These are phyloP conservation scores for Holacanthus passer DNA, from an alignment of 2,113 vertebrate species.

Conservation along the genomic window DNA sequence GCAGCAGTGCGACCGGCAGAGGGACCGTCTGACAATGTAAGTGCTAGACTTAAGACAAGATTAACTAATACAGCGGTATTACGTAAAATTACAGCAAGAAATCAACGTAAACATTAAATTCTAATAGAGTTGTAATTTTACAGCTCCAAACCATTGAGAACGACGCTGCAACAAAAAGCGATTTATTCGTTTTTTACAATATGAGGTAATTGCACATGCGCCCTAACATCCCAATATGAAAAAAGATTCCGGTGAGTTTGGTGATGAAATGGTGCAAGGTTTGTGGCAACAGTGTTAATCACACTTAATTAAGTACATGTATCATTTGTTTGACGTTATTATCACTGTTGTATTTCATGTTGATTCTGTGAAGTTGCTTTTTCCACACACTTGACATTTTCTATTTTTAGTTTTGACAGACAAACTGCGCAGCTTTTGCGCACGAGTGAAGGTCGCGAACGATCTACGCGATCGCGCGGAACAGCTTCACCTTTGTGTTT, in stretches of 20 bases:
- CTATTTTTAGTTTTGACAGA: background rate
- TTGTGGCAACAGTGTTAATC: background rate
- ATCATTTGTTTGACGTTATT: rapidly evolving
- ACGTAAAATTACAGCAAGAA: rapidly evolving
- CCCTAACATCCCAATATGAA: constrained; percentile 13
- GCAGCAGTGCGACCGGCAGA: rapidly evolving
- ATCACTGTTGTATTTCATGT: rapidly evolving
- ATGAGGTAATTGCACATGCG: background rate
- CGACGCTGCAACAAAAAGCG: rapidly evolving
- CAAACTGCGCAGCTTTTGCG: constrained; percentile 49
- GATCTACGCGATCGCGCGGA: constrained; percentile 43
- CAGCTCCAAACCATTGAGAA: rapidly evolving
- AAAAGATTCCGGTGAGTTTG: background rate
- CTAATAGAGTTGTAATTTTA: rapidly evolving
- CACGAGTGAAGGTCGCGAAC: constrained; percentile 38
- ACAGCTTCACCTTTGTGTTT: constrained; percentile 38
- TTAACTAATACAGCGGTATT: background rate
- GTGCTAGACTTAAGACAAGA: rapidly evolving
- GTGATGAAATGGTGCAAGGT: constrained; percentile 54
- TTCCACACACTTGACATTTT: background rate
- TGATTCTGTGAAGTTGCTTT: background rate
- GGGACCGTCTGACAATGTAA: constrained; percentile 40
- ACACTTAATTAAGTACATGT: background rate
- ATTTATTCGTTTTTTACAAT: constrained; percentile 30
- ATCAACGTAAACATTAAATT: rapidly evolving